Percentiles rank a stretch among this genome's conserved stretches.
phyloP scores from a whole-genome alignment of 2,797 vertebrate species.

The Rhynchonycteris naso region DNA sequence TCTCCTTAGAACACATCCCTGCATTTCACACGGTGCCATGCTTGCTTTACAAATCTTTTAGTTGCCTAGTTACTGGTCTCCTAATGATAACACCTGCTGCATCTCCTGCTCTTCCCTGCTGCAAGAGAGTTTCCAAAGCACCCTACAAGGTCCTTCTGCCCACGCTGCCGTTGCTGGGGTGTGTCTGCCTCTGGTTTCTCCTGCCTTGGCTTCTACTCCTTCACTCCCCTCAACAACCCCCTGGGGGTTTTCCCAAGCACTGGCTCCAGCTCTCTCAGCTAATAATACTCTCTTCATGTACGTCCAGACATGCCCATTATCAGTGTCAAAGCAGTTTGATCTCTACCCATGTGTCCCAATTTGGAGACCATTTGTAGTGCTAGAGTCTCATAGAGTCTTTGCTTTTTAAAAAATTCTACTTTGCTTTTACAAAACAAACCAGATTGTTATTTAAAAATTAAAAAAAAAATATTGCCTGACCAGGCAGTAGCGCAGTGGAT shows the following conservation, averaged over 20 bases:
- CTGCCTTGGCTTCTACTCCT: background rate
- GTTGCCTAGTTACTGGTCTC: slow-evolving; percentile 85
- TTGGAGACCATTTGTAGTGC: background rate
- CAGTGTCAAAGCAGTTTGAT: background rate
- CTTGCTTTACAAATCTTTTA: slow-evolving; percentile 77
- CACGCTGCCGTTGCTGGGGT: background rate
- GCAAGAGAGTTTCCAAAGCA: background rate
- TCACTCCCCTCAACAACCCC: background rate
- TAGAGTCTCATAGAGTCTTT: background rate
- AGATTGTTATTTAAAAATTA: background rate
- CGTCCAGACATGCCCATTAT: background rate
- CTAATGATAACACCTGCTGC: slow-evolving; percentile 74
- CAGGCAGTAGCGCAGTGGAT: too few species aligned
- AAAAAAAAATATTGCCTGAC: background rate
- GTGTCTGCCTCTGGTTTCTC: slow-evolving; percentile 18
- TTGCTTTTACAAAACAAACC: background rate
- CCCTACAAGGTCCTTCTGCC: background rate
- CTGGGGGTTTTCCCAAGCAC: background rate
- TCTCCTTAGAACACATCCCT: slow-evolving; percentile 71
- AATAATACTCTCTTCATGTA: background rate
- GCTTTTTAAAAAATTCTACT: background rate
- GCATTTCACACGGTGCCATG: slow-evolving; percentile 58
- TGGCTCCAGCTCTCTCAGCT: background rate
- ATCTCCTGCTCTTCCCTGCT: background rate
- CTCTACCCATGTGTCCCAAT: background rate